Conservation (phyloP, 2,113 vertebrate species). For the Prunella himalayana region DNA sequence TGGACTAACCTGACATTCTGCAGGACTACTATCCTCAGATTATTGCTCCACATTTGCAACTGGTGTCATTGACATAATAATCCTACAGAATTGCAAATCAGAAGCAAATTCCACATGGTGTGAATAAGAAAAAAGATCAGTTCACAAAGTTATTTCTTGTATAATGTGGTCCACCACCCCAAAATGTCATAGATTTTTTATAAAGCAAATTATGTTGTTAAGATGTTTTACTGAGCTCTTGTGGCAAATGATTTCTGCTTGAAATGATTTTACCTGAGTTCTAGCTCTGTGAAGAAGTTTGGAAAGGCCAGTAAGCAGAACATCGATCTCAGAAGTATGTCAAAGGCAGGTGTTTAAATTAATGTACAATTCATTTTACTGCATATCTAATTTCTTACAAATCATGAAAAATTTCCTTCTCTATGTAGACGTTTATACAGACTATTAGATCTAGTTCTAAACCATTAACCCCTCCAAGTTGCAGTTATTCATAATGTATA, state of each 20-base stretch:
- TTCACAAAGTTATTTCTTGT: neutral
- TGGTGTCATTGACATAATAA: neutral
- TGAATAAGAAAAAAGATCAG: neutral
- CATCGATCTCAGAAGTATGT: neutral
- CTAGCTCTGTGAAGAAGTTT: neutral
- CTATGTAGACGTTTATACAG: constrained; percentile 43
- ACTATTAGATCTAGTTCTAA: constrained; percentile 57
- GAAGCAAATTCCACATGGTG: neutral
- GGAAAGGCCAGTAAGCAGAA: constrained; percentile 16
- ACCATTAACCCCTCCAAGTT: constrained; percentile 29
- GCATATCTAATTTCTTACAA: constrained; percentile 47
- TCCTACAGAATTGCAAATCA: neutral
- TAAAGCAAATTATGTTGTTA: neutral
- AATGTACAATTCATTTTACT: constrained; percentile 48
- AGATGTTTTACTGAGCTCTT: neutral
- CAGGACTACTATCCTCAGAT: neutral
- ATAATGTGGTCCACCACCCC: neutral
- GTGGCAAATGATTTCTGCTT: neutral
- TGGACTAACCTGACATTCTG: neutral
- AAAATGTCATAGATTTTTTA: neutral
- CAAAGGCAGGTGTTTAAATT: constrained; percentile 52
- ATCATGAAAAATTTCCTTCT: constrained; percentile 34
- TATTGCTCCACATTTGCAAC: neutral
- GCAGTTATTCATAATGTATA: constrained; percentile 26
- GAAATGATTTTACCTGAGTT: neutral